Evolutionary conservation across 2,113 vertebrate species (phyloP).

Genomic region (Dasypus novemcinctus): DNA sequence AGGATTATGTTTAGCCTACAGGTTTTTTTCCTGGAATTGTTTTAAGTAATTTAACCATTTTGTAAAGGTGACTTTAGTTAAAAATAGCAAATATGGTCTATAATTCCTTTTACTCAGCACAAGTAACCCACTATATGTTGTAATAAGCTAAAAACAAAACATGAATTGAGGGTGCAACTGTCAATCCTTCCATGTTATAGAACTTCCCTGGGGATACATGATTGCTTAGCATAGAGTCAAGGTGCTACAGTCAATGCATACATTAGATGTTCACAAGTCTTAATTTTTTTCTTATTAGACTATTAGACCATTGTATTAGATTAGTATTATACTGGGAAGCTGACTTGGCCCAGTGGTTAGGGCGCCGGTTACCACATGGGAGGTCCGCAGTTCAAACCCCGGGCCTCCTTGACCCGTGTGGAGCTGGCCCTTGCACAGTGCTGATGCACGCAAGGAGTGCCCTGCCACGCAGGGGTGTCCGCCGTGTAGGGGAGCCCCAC

Average conservation of each 20-base stretch:
- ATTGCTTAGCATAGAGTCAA: not conserved
- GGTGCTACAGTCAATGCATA: not conserved
- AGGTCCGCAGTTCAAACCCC: too few relatives aligned
- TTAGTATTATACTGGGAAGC: too few relatives aligned
- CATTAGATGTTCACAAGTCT: not conserved
- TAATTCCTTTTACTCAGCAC: not conserved
- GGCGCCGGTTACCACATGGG: too few relatives aligned
- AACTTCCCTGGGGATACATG: not conserved
- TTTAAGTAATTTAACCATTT: not conserved
- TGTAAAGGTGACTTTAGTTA: not conserved
- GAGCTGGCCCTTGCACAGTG: too few relatives aligned
- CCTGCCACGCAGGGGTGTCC: too few relatives aligned
- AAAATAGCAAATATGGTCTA: not conserved
- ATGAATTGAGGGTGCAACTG: not conserved
- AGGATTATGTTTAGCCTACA: not conserved
- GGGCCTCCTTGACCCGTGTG: too few relatives aligned
- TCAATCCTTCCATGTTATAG: not conserved
- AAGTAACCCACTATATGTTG: not conserved
- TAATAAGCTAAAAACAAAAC: not conserved
- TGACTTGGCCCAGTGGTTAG: too few relatives aligned
- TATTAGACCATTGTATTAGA: too few relatives aligned
- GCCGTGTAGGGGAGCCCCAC: too few relatives aligned
- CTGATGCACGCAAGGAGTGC: too few relatives aligned
- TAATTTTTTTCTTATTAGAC: not conserved
- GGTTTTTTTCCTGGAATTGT: not conserved